Evolutionary conservation across 2,113 vertebrate species (phyloP), one percentile per base, ranked within the genome.

Genomic region (Amphiprion ocellaris): DNA sequence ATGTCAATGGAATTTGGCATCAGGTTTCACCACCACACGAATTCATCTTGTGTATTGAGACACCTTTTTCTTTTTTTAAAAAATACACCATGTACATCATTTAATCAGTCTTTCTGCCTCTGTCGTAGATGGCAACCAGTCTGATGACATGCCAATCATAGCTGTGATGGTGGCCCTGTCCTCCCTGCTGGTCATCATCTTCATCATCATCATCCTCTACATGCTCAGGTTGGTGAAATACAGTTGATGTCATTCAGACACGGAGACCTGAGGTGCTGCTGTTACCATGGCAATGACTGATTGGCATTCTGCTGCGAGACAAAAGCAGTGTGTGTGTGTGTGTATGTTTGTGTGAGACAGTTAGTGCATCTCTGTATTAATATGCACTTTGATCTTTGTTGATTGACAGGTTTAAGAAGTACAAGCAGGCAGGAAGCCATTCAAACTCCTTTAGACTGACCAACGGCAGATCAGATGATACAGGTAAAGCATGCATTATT

Each of bases 121-220:
- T 58, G 10, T 0, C 50, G 17, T n/a, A 92, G 91, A 78, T 49
- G 37, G 89, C 24, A 47, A 23, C 55, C 52, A 8, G 0, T 4
- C 87, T 90, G 97, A 97, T 89, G 97, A 98, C 69, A 97, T 97
- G 39, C 95, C 97, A 1, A 97, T 99, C 93, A 99, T 99, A 21
- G 97, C 98, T 0, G 97, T 99, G 81, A 98, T 98, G 96, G 97
- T 99, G 92, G 98, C 97, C 72, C 93, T 99, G 63, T 99, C 98
- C 60, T 99, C 96, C 81, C 95, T 99, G 83, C 95, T 99, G 81
- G 96, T 99, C 86, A 99, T 99, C 83, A 96, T 97, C 92, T 99
- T 99, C 94, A 98, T 99, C 94, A 96, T 99, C 94, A 99, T 99
- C 86, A 95, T 99, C 91, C 95, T 99, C 55, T 99, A 99, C 94